Conservation (phyloP, 2,888 invertebrate genomes). For the Tuta absoluta region DNA sequence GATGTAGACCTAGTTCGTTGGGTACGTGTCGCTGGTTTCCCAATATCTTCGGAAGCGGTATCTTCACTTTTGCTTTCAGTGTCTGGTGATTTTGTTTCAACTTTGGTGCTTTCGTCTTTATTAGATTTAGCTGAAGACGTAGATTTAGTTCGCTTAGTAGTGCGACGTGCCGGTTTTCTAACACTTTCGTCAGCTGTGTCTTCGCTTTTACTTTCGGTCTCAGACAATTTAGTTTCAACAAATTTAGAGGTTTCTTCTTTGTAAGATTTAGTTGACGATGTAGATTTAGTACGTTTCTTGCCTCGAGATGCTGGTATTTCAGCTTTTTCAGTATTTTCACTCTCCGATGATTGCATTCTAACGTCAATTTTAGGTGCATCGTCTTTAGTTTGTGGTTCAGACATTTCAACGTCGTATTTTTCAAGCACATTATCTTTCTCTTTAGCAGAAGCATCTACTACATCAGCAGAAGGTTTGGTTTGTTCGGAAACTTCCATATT, state of each 20-base stretch:
- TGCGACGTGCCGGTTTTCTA: background rate
- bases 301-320: background rate
- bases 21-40: slow-evolving; percentile 31
- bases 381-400: background rate
- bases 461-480: slow-evolving; percentile 26
- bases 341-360: slow-evolving; percentile 26
- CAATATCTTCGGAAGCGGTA: slow-evolving; percentile 24
- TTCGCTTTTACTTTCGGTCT: slow-evolving; percentile 11
- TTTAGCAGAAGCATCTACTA: slow-evolving; percentile 26
- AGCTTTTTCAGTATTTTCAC: slow-evolving; percentile 7
- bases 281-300: slow-evolving; percentile 8
- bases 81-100: slow-evolving; percentile 9
- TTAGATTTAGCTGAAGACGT: slow-evolving; percentile 4
- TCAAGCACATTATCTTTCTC: slow-evolving; percentile 1
- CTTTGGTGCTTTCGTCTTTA: slow-evolving; percentile 22
- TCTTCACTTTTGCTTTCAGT: slow-evolving; percentile 14
- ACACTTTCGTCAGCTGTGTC: slow-evolving; percentile 14
- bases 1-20: slow-evolving; percentile 39
- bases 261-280: slow-evolving; percentile 11
- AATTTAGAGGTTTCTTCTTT: background rate
- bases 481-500: slow-evolving; percentile 25
- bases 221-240: slow-evolving; percentile 17
- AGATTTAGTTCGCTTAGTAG: slow-evolving; percentile 1
- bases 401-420: background rate
- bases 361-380: slow-evolving; percentile 9